A percentile compares a stretch with the other conserved stretches of the same genome.
Evolutionary conservation across 2,888 invertebrate genomes (phyloP).

Genomic region (Drosophila neoperkinsi): DNA sequence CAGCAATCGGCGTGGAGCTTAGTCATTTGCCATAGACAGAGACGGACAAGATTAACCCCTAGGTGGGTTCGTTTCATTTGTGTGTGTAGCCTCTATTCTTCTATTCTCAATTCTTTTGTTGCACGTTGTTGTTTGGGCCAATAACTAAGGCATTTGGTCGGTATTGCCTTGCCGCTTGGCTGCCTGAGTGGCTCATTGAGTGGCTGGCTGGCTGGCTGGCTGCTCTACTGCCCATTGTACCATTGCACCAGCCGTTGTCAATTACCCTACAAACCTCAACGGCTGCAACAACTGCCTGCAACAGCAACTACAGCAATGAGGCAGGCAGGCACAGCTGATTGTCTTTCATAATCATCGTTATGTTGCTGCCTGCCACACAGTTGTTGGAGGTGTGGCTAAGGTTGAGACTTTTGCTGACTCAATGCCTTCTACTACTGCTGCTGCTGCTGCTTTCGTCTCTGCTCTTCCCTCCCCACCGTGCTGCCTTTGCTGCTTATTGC

Average conservation of each 20-base stretch:
- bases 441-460: not conserved
- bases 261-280: slow-evolving; percentile 79
- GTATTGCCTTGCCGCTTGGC: slow-evolving; percentile 73
- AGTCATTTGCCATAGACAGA: slow-evolving; percentile 42
- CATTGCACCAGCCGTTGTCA: slow-evolving; percentile 59
- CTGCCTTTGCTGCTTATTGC: slow-evolving; percentile 43
- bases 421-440: slow-evolving; percentile 19
- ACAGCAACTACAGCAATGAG: slow-evolving; percentile 43
- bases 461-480: too few species aligned
- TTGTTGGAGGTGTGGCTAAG: slow-evolving; percentile 55
- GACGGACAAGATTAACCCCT: slow-evolving; percentile 55
- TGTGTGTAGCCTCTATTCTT: slow-evolving; percentile 5
- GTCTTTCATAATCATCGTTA: slow-evolving; percentile 76
- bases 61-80: slow-evolving; percentile 29
- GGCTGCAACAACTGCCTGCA: slow-evolving; percentile 25
- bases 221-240: slow-evolving; percentile 54
- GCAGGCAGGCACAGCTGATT: slow-evolving; percentile 70
- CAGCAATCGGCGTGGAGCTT: slow-evolving; percentile 60
- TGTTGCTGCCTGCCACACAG: slow-evolving; percentile 35
- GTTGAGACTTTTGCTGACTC: slow-evolving; percentile 53
- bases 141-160: slow-evolving; percentile 67
- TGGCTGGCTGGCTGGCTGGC: slow-evolving; percentile 20
- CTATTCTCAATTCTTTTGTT: slow-evolving; percentile 26
- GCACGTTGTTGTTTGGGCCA: slow-evolving; percentile 48
- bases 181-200: slow-evolving; percentile 58